phyloP scores from a whole-genome alignment of 1,140 invertebrate genomes.

The Camponotus pennsylvanicus region DNA sequence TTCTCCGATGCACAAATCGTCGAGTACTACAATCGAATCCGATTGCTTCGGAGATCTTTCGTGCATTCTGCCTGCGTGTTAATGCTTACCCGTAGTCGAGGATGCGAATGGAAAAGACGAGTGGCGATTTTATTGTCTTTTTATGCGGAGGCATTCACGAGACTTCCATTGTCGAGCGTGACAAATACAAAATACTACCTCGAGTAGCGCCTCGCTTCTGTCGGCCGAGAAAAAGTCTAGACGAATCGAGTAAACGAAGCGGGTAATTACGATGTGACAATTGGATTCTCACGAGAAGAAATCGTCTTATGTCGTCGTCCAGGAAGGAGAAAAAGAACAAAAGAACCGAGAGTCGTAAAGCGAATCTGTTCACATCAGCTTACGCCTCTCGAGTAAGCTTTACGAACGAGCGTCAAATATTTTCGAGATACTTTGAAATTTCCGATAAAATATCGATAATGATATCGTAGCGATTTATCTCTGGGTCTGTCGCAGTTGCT shows the following conservation, averaged over 20 bases:
- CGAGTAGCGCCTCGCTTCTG: slow-evolving; percentile 4
- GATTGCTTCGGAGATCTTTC: not conserved
- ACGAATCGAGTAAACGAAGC: slow-evolving; percentile 22
- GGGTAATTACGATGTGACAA: slow-evolving; percentile 24
- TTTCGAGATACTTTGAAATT: not conserved
- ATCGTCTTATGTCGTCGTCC: not conserved
- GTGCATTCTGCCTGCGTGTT: too few species aligned
- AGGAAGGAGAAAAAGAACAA: not conserved
- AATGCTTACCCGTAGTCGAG: not conserved
- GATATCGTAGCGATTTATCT: not conserved
- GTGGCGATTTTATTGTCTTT: not conserved
- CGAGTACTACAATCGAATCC: not conserved
- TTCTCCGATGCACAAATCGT: not conserved
- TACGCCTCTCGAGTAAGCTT: not conserved
- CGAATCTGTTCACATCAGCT: not conserved
- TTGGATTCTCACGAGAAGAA: slow-evolving; percentile 27
- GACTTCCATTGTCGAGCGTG: slow-evolving; percentile 38
- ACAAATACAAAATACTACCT: slow-evolving; percentile 14
- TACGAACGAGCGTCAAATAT: not conserved
- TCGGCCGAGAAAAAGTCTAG: slow-evolving; percentile 15
- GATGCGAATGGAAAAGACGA: not conserved
- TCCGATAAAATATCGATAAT: not conserved
- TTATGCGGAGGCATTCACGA: not conserved
- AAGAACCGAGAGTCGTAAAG: not conserved
- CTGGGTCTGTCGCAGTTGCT: not conserved